These are phyloP conservation scores for Ovis aries DNA, from an alignment of 2,113 vertebrate species.

Conservation along the genomic window DNA sequence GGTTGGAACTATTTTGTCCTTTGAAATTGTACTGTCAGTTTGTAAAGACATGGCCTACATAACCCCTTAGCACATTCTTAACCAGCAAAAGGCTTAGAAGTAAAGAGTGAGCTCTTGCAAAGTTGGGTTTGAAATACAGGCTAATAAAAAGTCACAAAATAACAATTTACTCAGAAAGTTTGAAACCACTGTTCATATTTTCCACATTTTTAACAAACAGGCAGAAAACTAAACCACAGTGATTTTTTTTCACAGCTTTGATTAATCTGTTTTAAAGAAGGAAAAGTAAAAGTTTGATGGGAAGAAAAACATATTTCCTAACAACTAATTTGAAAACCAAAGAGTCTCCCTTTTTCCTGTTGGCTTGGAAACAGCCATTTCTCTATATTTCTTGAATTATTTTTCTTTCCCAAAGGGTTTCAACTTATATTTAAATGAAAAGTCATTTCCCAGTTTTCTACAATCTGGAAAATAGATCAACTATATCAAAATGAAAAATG, in stretches of 20 bases:
- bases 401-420: constrained; percentile 53
- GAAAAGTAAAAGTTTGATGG: constrained; percentile 31
- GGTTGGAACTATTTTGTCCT: neutral
- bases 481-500: constrained; percentile 53
- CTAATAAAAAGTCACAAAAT: constrained; percentile 47
- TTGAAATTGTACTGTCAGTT: neutral
- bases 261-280: constrained; percentile 45
- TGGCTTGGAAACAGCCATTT: constrained; percentile 33
- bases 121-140: neutral
- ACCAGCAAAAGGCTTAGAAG: neutral
- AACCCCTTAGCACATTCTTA: neutral
- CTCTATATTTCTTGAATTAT: constrained; percentile 35
- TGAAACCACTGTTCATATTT: constrained; percentile 21
- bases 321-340: constrained; percentile 53
- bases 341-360: constrained; percentile 1
- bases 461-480: constrained; percentile 21
- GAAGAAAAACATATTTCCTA: constrained; percentile 26
- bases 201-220: constrained; percentile 53
- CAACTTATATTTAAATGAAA: constrained; percentile 64
- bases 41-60: constrained; percentile 2
- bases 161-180: constrained; percentile 40
- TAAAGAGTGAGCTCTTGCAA: neutral
- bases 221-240: neutral
- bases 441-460: constrained; percentile 52
- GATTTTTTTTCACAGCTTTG: neutral